A percentile compares a stretch with the other conserved stretches of the same genome.
Evolutionary conservation across 2,888 invertebrate genomes (phyloP).

Genomic region (Brachynemurus nebulosus): DNA sequence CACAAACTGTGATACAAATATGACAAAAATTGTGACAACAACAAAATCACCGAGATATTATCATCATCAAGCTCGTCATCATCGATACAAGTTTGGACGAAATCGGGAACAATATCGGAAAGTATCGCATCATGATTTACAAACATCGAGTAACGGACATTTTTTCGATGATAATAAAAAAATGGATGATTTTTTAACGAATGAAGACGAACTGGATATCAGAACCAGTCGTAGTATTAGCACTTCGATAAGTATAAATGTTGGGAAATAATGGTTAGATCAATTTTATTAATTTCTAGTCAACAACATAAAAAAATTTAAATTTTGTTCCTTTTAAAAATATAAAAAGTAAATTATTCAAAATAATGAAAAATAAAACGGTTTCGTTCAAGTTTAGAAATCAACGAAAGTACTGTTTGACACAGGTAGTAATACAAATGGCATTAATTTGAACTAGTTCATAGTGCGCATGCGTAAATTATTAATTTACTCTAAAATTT

Average conservation of each 20-base stretch:
- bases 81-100: constrained; percentile 12
- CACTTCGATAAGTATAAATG: constrained; percentile 38
- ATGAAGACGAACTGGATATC: constrained; percentile 14
- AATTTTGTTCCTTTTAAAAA: no score
- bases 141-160: neutral
- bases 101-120: constrained; percentile 10
- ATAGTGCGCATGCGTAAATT: no score
- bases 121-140: neutral
- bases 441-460: no score
- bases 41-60: constrained; percentile 10
- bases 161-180: neutral
- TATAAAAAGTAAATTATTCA: no score
- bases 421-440: no score
- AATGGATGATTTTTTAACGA: neutral
- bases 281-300: no score
- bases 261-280: constrained; percentile 27
- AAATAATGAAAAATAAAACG: no score
- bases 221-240: constrained; percentile 35
- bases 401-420: no score
- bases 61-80: constrained; percentile 11
- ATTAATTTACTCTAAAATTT: no score
- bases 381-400: no score
- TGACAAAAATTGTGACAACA: neutral
- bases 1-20: neutral
- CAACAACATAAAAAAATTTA: no score